Conservation (phyloP, 2,797 vertebrate species). For the Syngnathus rostellatus region DNA sequence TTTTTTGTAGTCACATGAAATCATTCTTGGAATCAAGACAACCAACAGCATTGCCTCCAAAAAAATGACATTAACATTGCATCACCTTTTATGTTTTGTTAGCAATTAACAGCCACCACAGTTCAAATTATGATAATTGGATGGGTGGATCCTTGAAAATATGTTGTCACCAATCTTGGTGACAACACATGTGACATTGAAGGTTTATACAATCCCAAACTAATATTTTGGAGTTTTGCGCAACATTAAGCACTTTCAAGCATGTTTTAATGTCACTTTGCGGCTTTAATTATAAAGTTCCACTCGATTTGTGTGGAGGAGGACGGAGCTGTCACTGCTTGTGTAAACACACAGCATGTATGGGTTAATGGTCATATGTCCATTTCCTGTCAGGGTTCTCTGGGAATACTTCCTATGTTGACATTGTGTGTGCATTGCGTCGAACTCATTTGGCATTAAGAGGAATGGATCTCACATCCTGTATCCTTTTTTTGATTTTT, state of each 20-base stretch:
- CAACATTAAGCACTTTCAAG: neutral
- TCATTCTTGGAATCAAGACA: neutral
- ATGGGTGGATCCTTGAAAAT: no score
- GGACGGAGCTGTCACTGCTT: neutral
- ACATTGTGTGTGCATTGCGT: neutral
- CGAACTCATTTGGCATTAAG: neutral
- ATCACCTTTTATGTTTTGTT: neutral
- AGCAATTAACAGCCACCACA: neutral
- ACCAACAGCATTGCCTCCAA: neutral
- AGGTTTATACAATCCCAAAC: neutral
- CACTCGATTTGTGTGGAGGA: neutral
- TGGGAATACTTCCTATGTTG: neutral
- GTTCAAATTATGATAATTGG: neutral
- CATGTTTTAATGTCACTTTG: no score
- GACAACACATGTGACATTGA: neutral
- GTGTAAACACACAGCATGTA: neutral
- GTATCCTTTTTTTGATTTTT: neutral
- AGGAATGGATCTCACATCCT: neutral
- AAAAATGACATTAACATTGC: neutral
- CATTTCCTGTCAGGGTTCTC: constrained; percentile 4
- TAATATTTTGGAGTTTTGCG: neutral
- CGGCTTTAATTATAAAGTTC: neutral
- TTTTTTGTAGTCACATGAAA: neutral
- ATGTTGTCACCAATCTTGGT: neutral
- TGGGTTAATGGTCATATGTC: constrained; percentile 1